Evolutionary conservation across 1,140 invertebrate species (phyloP).

Genomic region (Acromyrmex heyeri): DNA sequence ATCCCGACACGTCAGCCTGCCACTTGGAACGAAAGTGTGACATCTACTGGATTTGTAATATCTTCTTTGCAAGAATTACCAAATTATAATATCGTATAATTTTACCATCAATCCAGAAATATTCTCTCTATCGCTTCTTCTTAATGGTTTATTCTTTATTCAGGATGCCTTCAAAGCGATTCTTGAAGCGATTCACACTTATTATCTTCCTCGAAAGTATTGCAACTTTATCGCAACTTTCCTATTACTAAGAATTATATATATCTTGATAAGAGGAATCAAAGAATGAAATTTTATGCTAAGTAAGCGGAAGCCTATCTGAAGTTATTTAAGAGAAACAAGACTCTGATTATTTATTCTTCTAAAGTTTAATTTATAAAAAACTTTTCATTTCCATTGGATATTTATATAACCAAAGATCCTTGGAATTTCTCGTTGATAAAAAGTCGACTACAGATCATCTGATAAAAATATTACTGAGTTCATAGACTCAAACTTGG

Average conservation of each 20-base stretch:
- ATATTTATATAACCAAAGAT: not conserved
- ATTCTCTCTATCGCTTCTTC: not conserved
- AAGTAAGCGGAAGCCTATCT: not conserved
- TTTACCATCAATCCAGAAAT: constrained; percentile 4
- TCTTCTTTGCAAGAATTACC: constrained; percentile 21
- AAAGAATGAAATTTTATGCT: constrained; percentile 20
- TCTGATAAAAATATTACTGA: not conserved
- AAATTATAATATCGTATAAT: constrained; percentile 17
- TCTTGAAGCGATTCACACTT: not conserved
- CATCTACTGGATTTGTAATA: constrained; percentile 32
- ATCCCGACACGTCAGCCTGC: constrained; percentile 58
- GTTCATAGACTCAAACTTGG: not conserved
- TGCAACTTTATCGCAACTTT: constrained; percentile 29
- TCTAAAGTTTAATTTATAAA: constrained; percentile 25
- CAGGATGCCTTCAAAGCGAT: not conserved
- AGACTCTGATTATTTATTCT: constrained; percentile 18
- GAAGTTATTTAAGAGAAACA: constrained; percentile 8
- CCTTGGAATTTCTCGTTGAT: not conserved
- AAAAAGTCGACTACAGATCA: constrained; percentile 16
- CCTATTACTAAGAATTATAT: not conserved
- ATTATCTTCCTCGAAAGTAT: not conserved
- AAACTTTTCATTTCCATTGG: not conserved
- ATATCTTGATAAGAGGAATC: not conserved
- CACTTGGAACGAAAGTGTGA: constrained; percentile 48
- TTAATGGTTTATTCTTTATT: not conserved